Conservation (phyloP, 2,888 invertebrate species). For the Stenchaetothrips biformis region DNA sequence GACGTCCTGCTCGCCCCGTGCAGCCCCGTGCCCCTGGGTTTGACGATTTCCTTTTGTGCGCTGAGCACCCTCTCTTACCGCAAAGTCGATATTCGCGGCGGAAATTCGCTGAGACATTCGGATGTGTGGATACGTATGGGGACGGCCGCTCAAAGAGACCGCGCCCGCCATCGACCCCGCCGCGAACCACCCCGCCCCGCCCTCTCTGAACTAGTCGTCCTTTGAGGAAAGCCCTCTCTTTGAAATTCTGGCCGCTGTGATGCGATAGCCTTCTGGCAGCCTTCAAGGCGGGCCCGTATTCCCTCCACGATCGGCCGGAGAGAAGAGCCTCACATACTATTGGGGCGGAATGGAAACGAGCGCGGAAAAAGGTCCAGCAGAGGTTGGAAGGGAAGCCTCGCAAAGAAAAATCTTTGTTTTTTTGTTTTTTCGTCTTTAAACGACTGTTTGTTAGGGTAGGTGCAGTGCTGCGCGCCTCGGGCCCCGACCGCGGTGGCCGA, state of each 20-base stretch:
- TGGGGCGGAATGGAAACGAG: neutral
- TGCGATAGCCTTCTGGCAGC: conserved; percentile 13
- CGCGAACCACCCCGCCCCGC: neutral
- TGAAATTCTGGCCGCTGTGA: conserved; percentile 22
- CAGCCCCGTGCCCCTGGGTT: neutral
- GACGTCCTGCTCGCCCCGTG: neutral
- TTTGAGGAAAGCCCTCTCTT: conserved; percentile 20
- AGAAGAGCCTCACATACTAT: neutral
- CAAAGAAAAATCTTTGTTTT: neutral
- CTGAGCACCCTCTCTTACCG: neutral
- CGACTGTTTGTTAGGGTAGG: neutral
- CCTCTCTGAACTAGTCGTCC: conserved; percentile 12
- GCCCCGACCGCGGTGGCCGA: neutral
- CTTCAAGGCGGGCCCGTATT: neutral
- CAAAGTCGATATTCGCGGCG: conserved; percentile 20
- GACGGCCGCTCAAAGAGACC: conserved; percentile 17
- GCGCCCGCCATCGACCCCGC: too few species aligned
- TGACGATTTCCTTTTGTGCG: conserved; percentile 16
- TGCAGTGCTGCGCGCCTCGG: neutral
- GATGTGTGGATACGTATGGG: conserved; percentile 22
- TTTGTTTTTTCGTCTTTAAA: too few species aligned
- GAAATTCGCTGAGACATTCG: conserved; percentile 21
- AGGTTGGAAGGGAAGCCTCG: neutral
- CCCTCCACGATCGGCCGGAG: neutral
- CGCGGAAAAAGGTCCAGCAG: neutral